phyloP scores from a whole-genome alignment of 2,113 vertebrate species.

The Festucalex cinctus region DNA sequence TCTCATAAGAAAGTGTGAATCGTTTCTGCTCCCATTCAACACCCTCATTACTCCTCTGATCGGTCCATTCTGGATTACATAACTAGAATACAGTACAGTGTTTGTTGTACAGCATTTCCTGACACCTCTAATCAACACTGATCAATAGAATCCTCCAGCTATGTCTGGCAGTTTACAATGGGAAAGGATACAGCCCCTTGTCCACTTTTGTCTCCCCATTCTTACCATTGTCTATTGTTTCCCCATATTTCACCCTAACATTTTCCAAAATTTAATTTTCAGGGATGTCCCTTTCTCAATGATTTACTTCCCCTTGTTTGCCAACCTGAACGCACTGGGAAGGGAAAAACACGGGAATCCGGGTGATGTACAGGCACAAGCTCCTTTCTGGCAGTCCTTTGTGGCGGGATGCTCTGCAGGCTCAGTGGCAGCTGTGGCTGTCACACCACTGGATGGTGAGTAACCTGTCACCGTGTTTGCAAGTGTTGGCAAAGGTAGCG shows the following conservation, averaged over 20 bases:
- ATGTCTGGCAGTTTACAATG: conserved; percentile 37
- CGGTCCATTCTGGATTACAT: conserved; percentile 20
- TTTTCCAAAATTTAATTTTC: conserved; percentile 8
- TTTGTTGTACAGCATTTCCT: conserved; percentile 14
- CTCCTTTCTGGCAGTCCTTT: conserved; percentile 78
- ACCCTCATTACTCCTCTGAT: conserved; percentile 13
- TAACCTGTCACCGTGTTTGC: too few species aligned
- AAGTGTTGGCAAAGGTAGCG: too few species aligned
- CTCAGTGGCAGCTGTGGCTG: conserved; percentile 75
- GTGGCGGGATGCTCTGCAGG: conserved; percentile 69
- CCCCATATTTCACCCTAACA: background rate
- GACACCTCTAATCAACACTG: conserved; percentile 31
- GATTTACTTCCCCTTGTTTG: conserved; percentile 84
- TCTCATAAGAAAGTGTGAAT: background rate
- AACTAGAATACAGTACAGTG: conserved; percentile 9
- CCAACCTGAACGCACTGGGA: conserved; percentile 76
- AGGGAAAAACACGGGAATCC: conserved; percentile 34
- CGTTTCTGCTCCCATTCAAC: background rate
- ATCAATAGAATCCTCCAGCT: conserved; percentile 56
- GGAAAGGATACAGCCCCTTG: conserved; percentile 11
- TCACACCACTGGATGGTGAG: conserved; percentile 79
- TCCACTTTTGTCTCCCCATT: background rate
- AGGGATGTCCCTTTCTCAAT: conserved; percentile 81
- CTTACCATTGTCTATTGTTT: background rate
- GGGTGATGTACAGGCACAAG: conserved; percentile 46